Base-by-base conservation (phyloP, 2,888 invertebrate genomes). In the Lasioglossum malachurum region DNA sequence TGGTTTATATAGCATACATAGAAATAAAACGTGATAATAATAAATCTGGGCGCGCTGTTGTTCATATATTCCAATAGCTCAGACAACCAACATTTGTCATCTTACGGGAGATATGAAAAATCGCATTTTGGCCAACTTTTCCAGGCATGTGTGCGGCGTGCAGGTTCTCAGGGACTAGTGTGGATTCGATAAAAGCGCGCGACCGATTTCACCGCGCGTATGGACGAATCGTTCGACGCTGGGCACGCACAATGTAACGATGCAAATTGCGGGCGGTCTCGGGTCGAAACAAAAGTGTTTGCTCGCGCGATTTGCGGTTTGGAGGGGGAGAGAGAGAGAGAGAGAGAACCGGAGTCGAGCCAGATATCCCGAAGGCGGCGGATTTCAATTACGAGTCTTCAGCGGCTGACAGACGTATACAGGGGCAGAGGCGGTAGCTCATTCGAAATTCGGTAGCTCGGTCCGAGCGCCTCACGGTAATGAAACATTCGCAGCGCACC, bases 401-500 rank as follows among this genome's bases (percentile, higher is more conserved):
- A 92, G 92, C 87, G 89, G 87, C 93, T 91, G 92, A 92, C 92
- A 90, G 93, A 91, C 90, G 89, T 87, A 69, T 38, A 86, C 90
- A 87, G 89, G 83, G 91, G 82, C 86, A 53, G 53, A 82, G 90
- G 60, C 90, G 86, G 90, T 94, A 94, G 94, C 94, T 94, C 94
- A 94, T 95, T 95, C 94, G 93, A 94, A 95, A 95, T 95, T 95
- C 95, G 95, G 95, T 95, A 95, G 95, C 95, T 93, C 92, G 89
- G 90, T 87, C 90, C 87, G 93, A 91, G 93, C 92, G 93, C 93
- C 93, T 93, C 92, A 90, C 88, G 91, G 94, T 95, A 95, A 95
- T 95, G 95, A 95, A 95, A 95, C 94, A 95, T 95, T 95, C 94
- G 94, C 94, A 92, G 94, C 91, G 90, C 89, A 95, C 95, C 95